Percentiles rank a stretch among this genome's conserved stretches.
phyloP scores from a whole-genome alignment of 2,797 vertebrate genomes.

The Danio jaintianensis region DNA sequence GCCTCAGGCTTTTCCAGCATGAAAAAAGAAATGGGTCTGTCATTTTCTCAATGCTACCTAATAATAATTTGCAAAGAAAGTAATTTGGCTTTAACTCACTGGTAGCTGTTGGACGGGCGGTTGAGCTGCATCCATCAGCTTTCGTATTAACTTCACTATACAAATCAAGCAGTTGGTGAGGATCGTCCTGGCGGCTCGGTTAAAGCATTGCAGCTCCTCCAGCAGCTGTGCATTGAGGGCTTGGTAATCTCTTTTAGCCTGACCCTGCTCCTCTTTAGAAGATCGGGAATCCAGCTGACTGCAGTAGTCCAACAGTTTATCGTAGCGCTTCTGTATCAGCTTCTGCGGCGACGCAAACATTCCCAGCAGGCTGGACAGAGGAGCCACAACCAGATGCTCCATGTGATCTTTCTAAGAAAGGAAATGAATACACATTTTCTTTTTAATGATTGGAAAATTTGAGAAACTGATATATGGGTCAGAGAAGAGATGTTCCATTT shows the following conservation, averaged over 20 bases:
- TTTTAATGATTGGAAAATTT: not conserved
- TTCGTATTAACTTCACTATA: conserved; percentile 79
- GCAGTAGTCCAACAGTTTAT: conserved; percentile 94
- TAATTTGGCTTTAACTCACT: conserved; percentile 73
- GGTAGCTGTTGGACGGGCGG: conserved; percentile 77
- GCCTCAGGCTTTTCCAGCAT: not conserved
- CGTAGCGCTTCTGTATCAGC: conserved; percentile 97
- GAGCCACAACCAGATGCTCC: conserved; percentile 83
- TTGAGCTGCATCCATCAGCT: conserved; percentile 75
- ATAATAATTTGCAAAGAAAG: too few relatives aligned
- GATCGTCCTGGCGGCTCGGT: conserved; percentile 81
- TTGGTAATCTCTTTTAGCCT: conserved; percentile 89
- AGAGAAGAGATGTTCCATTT: too few relatives aligned
- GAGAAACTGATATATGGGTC: not conserved
- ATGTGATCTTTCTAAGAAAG: conserved; percentile 80
- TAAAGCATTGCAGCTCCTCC: conserved; percentile 93
- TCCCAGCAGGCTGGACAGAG: conserved; percentile 85
- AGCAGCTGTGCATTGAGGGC: conserved; percentile 93
- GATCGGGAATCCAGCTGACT: conserved; percentile 84
- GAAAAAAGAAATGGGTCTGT: not conserved
- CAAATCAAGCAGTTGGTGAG: conserved; percentile 85
- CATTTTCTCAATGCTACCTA: not conserved
- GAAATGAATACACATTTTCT: not conserved
- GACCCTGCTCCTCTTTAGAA: conserved; percentile 81
- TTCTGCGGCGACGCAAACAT: conserved; percentile 94